Percentiles rank a stretch among this genome's conserved stretches.
Evolutionary conservation across 2,113 vertebrate species (phyloP).

Genomic region (Polypterus bichir): DNA sequence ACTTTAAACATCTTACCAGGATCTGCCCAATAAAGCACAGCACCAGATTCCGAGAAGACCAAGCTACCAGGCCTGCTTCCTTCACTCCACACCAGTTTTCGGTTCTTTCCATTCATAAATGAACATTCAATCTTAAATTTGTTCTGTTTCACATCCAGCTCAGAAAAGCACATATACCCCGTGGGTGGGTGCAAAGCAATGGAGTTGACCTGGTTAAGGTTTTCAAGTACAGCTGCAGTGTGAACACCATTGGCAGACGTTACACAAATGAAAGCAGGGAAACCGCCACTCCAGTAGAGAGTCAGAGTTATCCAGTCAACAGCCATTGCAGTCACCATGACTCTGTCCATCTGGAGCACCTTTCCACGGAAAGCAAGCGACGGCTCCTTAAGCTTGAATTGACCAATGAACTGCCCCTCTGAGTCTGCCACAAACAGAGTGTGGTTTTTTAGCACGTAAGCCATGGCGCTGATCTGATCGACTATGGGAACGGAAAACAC

Average conservation of each 20-base stretch:
- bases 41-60: constrained; percentile 46
- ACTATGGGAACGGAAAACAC: constrained; percentile 44
- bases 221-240: constrained; percentile 39
- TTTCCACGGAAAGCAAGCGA: constrained; percentile 37
- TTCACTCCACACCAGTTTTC: constrained; percentile 53
- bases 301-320: constrained; percentile 78
- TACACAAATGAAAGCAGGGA: constrained; percentile 42
- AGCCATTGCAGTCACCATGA: constrained; percentile 50
- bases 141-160: not conserved
- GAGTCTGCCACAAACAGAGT: constrained; percentile 58
- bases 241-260: constrained; percentile 38
- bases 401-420: constrained; percentile 40
- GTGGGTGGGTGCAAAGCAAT: constrained; percentile 57
- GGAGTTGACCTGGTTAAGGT: constrained; percentile 38
- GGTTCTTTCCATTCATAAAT: constrained; percentile 64
- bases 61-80: constrained; percentile 49
- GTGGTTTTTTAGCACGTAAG: constrained; percentile 44
- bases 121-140: constrained; percentile 45
- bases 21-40: constrained; percentile 74
- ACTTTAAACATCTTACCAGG: constrained; percentile 35
- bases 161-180: constrained; percentile 61
- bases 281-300: constrained; percentile 69
- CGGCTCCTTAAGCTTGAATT: constrained; percentile 45
- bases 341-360: constrained; percentile 43
- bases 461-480: constrained; percentile 39